Conservation (phyloP, 2,888 invertebrate genomes). For the Amphipyra berbera region DNA sequence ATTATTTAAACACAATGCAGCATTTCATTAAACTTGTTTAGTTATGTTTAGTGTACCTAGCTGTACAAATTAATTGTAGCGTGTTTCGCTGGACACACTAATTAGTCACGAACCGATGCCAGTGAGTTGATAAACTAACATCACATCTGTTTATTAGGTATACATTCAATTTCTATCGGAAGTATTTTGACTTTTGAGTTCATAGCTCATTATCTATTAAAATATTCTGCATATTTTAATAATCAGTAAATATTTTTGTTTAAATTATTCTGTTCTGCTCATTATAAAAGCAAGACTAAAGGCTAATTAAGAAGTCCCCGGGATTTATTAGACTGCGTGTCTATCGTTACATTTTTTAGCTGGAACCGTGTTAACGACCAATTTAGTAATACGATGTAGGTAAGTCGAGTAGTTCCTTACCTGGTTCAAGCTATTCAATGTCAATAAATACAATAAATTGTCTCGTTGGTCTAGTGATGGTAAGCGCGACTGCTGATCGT, state of each 20-base stretch:
- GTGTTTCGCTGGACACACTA: conserved; percentile 41
- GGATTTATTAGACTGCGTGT: no score
- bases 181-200: conserved; percentile 9
- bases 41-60: conserved; percentile 19
- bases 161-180: conserved; percentile 21
- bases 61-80: conserved; percentile 39
- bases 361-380: no score
- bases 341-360: no score
- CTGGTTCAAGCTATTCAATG: no score
- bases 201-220: conserved; percentile 17
- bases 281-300: conserved; percentile 6
- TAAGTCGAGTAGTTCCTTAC: no score
- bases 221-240: conserved; percentile 31
- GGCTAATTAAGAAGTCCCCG: no score
- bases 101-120: conserved; percentile 49
- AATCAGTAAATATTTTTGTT: not conserved
- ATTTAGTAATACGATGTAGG: no score
- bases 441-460: no score
- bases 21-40: conserved; percentile 19
- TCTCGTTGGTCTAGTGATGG: no score
- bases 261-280: conserved; percentile 20
- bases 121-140: conserved; percentile 27
- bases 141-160: conserved; percentile 29
- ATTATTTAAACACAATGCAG: conserved; percentile 29
- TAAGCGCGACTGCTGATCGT: no score